Evolutionary conservation across 2,888 invertebrate genomes (phyloP).

Genomic region (Noctuana brunneofusca): DNA sequence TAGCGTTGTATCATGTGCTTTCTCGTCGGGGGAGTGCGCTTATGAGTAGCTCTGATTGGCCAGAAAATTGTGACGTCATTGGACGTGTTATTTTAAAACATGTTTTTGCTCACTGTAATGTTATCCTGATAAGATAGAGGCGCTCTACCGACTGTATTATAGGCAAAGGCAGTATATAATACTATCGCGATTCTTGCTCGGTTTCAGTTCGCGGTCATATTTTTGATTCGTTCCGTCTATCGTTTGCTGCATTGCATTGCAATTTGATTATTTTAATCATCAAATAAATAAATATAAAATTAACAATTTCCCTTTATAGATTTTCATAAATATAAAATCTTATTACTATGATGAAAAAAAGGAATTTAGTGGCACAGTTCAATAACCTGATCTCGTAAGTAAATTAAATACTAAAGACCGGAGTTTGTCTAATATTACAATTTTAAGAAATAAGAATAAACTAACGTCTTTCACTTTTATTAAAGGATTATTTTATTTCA

Average conservation of each 20-base stretch:
- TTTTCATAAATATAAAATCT: not conserved
- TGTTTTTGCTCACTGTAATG: constrained; percentile 53
- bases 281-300: not conserved
- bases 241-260: constrained; percentile 1
- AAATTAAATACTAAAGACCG: constrained; percentile 23
- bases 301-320: not conserved
- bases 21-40: constrained; percentile 67
- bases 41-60: constrained; percentile 59
- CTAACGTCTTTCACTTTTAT: not conserved
- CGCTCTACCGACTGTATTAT: constrained; percentile 41
- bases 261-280: constrained; percentile 24
- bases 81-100: constrained; percentile 62
- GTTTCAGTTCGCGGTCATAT: constrained; percentile 44
- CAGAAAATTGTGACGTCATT: constrained; percentile 59
- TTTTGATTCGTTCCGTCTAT: constrained; percentile 46
- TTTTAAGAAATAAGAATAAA: not conserved
- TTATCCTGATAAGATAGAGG: constrained; percentile 65
- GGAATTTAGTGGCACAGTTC: constrained; percentile 63
- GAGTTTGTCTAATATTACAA: not conserved
- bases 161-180: constrained; percentile 59
- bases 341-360: constrained; percentile 64
- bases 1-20: constrained; percentile 53
- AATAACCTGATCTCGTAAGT: constrained; percentile 69
- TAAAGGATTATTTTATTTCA: not conserved
- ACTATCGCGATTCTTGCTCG: constrained; percentile 41